Conservation (phyloP, 1,140 invertebrate genomes). For the Drosophila teissieri region DNA sequence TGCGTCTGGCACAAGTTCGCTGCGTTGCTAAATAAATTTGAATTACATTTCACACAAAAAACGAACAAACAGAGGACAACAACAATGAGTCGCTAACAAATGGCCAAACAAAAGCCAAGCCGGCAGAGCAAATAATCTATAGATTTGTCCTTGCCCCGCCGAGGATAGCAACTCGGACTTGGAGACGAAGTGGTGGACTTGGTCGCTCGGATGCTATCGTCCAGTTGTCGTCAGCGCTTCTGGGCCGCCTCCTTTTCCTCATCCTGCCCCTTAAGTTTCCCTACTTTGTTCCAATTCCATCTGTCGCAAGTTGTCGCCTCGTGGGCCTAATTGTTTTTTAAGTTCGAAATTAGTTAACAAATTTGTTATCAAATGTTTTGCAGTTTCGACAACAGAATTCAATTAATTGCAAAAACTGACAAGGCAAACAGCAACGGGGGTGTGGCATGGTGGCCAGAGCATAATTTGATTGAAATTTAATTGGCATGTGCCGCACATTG, state of each 20-base stretch:
- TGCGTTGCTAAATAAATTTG: constrained; percentile 74
- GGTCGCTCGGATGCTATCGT: constrained; percentile 39
- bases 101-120: constrained; percentile 51
- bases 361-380: constrained; percentile 84
- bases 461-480: constrained; percentile 81
- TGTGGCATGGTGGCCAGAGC: constrained; percentile 26
- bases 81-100: constrained; percentile 38
- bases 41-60: constrained; percentile 64
- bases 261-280: too few relatives aligned
- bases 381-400: constrained; percentile 83
- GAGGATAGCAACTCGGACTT: constrained; percentile 19
- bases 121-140: constrained; percentile 67
- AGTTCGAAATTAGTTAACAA: constrained; percentile 84
- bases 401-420: constrained; percentile 83
- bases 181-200: constrained; percentile 11
- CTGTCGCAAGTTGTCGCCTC: constrained; percentile 70
- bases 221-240: constrained; percentile 34
- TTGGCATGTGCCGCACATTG: constrained; percentile 61
- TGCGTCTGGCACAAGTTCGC: constrained; percentile 19
- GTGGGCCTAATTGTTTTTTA: constrained; percentile 81
- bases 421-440: constrained; percentile 39
- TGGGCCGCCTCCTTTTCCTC: background rate
- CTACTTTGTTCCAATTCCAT: constrained; percentile 10
- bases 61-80: constrained; percentile 20
- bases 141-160: constrained; percentile 54